Evolutionary conservation across 2,797 vertebrate genomes (phyloP).

Genomic region (Carduelis carduelis): DNA sequence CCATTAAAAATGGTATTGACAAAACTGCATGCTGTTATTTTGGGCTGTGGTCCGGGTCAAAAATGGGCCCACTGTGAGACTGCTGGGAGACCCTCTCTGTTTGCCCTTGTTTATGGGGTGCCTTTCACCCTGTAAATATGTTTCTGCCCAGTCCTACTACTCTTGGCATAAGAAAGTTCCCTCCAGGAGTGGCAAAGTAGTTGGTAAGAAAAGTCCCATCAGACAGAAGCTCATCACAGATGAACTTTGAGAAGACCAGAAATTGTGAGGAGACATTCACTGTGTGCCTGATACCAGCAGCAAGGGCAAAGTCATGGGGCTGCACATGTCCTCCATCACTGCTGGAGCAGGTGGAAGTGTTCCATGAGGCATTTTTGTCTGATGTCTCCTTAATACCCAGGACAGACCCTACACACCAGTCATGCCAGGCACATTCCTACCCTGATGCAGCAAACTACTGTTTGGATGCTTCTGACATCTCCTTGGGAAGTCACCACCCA

Average conservation of each 20-base stretch:
- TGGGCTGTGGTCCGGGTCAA: accelerated
- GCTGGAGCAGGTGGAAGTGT: not conserved
- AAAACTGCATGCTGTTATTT: not conserved
- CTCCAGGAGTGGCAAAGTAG: not conserved
- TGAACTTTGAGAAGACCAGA: not conserved
- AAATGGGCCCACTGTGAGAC: not conserved
- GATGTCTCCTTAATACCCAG: not conserved
- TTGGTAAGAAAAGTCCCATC: not conserved
- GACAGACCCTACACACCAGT: not conserved
- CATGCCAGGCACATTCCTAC: not conserved
- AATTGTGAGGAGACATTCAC: not conserved
- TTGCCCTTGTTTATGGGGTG: not conserved
- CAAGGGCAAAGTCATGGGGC: not conserved
- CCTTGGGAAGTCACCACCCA: not conserved
- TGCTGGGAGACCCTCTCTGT: not conserved
- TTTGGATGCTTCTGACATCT: not conserved
- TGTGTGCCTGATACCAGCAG: not conserved
- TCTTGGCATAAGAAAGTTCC: not conserved
- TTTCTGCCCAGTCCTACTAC: not conserved
- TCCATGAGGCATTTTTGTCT: not conserved
- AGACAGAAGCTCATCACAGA: not conserved
- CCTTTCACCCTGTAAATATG: not conserved
- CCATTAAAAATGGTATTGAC: not conserved
- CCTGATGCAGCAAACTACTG: not conserved
- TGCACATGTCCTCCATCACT: accelerated